Conservation (phyloP, 2,113 vertebrate genomes). For the Colinus virginianus region DNA sequence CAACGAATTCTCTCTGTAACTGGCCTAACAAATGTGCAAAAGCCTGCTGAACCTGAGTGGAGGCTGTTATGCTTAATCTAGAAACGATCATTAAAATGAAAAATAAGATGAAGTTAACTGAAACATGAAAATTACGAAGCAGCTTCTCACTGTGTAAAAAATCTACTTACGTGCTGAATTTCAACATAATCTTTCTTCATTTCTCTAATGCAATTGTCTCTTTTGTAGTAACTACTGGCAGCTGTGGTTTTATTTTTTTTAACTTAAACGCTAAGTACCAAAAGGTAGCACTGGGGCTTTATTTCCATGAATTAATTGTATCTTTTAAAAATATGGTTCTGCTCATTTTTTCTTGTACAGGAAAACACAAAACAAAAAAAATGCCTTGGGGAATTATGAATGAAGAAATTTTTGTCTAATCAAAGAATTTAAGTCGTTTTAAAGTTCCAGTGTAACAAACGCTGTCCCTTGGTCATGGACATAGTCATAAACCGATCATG, state of each 20-base stretch:
- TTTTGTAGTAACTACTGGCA: neutral
- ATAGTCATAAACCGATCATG: neutral
- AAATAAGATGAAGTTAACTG: neutral
- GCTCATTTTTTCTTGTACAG: neutral
- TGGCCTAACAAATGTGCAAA: neutral
- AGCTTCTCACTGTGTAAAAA: neutral
- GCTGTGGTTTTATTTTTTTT: neutral
- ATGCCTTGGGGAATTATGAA: neutral
- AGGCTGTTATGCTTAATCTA: neutral
- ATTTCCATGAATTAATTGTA: neutral
- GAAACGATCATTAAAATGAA: neutral
- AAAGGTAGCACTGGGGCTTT: neutral
- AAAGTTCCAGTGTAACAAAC: neutral
- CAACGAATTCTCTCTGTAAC: rapidly evolving
- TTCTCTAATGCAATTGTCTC: neutral
- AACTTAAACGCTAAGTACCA: neutral
- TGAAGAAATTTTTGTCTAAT: neutral
- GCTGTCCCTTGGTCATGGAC: rapidly evolving
- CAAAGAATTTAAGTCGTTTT: neutral
- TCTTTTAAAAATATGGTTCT: neutral
- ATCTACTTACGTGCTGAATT: neutral
- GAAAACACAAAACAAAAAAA: slow-evolving; percentile 8
- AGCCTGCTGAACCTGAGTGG: neutral
- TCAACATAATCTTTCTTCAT: neutral
- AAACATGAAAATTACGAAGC: neutral